phyloP scores from a whole-genome alignment of 2,888 invertebrate genomes.

The Drosophila flavopinicola region DNA sequence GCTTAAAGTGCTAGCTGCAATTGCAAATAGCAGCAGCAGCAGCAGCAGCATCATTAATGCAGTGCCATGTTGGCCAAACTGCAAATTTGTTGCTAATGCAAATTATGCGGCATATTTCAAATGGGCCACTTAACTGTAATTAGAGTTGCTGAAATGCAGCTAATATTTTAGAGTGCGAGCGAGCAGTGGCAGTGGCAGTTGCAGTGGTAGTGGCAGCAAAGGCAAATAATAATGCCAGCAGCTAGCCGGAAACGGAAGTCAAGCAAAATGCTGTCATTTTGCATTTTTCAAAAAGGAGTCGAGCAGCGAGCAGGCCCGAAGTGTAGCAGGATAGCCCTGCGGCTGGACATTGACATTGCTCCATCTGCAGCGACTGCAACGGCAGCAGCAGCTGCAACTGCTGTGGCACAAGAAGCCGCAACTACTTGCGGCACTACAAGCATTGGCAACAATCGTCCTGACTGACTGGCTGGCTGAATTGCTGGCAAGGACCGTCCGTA shows the following conservation, averaged over 20 bases:
- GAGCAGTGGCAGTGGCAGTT: conserved; percentile 38
- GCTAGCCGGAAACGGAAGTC: conserved; percentile 72
- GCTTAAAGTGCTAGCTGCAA: conserved; percentile 2
- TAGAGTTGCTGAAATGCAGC: conserved; percentile 59
- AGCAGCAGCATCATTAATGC: conserved; percentile 16
- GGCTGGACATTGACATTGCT: conserved; percentile 64
- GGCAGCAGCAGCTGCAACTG: conserved; percentile 4
- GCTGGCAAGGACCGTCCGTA: conserved; percentile 46
- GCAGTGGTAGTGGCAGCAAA: conserved; percentile 41
- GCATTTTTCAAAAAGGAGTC: conserved; percentile 50
- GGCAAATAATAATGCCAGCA: conserved; percentile 5
- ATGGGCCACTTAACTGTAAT: conserved; percentile 59
- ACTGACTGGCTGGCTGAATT: conserved; percentile 29
- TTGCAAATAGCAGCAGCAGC: conserved; percentile 1
- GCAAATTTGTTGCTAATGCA: conserved; percentile 55
- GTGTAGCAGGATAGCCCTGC: conserved; percentile 13
- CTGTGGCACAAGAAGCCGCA: conserved; percentile 41
- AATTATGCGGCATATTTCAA: conserved; percentile 57
- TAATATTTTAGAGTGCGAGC: conserved; percentile 48
- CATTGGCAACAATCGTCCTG: conserved; percentile 44
- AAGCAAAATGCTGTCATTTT: conserved; percentile 73
- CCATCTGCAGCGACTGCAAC: conserved; percentile 19
- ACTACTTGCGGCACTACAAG: conserved; percentile 44
- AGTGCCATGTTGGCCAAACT: conserved; percentile 28
- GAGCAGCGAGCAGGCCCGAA: conserved; percentile 4